Evolutionary conservation across 2,888 invertebrate genomes (phyloP).

Genomic region (Microplitis manilae): DNA sequence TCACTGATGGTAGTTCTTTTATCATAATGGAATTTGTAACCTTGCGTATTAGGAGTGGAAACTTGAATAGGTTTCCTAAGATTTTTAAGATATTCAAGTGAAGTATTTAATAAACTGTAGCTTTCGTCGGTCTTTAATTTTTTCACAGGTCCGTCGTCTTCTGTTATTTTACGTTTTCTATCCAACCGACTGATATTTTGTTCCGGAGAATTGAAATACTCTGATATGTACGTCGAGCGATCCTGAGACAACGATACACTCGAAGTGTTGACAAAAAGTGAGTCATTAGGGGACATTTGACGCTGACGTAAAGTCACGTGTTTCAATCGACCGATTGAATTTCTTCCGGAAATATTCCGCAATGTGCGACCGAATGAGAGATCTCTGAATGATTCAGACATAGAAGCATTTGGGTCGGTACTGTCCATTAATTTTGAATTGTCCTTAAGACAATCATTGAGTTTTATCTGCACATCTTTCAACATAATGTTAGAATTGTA

Average conservation of each 20-base stretch:
- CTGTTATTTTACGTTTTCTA: constrained; percentile 60
- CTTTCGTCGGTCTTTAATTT: constrained; percentile 60
- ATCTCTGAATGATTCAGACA: constrained; percentile 51
- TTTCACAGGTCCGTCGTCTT: constrained; percentile 50
- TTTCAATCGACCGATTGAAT: constrained; percentile 62
- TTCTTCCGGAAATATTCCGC: constrained; percentile 65
- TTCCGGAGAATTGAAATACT: constrained; percentile 49
- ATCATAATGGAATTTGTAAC: constrained; percentile 55
- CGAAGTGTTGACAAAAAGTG: constrained; percentile 67
- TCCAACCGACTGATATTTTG: constrained; percentile 57
- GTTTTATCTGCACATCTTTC: constrained; percentile 64
- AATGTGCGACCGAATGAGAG: constrained; percentile 66
- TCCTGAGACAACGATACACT: constrained; percentile 55
- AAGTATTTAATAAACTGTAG: constrained; percentile 55
- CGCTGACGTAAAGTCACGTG: constrained; percentile 61
- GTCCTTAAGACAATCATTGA: constrained; percentile 66
- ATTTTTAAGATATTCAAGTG: constrained; percentile 59
- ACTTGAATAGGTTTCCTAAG: constrained; percentile 61
- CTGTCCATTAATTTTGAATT: constrained; percentile 55
- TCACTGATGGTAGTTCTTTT: constrained; percentile 53
- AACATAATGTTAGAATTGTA: constrained; percentile 63
- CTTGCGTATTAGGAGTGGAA: constrained; percentile 58
- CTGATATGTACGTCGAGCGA: constrained; percentile 51
- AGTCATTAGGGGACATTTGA: constrained; percentile 65
- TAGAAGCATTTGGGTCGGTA: constrained; percentile 37